These are phyloP conservation scores for Galerucella nymphaeae DNA, from an alignment of 2,888 invertebrate species.

Conservation along the genomic window DNA sequence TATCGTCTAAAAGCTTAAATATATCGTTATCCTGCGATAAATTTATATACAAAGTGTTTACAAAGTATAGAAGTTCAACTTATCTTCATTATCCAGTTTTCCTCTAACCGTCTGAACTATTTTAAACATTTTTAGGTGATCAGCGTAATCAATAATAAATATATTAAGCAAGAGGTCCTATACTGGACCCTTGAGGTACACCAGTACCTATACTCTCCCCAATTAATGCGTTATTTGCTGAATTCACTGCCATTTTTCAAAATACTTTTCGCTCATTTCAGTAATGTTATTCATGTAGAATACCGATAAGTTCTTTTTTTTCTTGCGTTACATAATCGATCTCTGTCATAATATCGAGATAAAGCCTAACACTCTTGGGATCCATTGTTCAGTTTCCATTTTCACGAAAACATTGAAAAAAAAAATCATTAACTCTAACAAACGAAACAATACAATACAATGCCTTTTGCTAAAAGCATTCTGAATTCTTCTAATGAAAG, in stretches of 20 bases:
- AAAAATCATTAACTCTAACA: neutral
- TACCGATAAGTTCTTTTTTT: neutral
- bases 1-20: neutral
- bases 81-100: too few species aligned
- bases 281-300: neutral
- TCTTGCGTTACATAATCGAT: neutral
- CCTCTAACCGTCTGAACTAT: too few species aligned
- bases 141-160: too few species aligned
- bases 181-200: too few species aligned
- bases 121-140: too few species aligned
- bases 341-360: constrained; percentile 4
- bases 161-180: too few species aligned
- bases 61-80: too few species aligned
- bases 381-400: neutral
- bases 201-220: too few species aligned
- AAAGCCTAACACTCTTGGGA: neutral
- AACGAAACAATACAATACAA: constrained; percentile 5
- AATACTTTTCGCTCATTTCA: too few species aligned
- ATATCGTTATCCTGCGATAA: neutral
- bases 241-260: too few species aligned
- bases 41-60: neutral
- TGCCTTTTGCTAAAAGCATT: constrained; percentile 9
- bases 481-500: neutral
- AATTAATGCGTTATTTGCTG: too few species aligned
- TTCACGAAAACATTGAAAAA: constrained; percentile 1